Evolutionary conservation across 2,113 vertebrate species (phyloP).

Genomic region (Polyodon spathula): DNA sequence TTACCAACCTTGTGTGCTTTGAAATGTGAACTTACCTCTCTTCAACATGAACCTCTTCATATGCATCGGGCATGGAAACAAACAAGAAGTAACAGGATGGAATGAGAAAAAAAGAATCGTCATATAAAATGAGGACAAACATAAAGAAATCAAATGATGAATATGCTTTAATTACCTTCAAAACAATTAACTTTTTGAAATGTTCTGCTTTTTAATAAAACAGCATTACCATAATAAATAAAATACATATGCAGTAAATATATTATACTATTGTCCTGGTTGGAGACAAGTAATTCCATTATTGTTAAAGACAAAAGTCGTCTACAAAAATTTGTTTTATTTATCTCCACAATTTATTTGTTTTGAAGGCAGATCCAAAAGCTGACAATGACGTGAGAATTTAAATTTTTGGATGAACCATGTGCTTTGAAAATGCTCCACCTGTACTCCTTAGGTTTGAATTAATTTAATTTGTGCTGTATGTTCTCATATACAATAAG

Average conservation of each 20-base stretch:
- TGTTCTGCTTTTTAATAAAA: neutral
- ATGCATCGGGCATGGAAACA: conserved; percentile 51
- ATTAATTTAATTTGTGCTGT: too few species aligned
- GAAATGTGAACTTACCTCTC: conserved; percentile 44
- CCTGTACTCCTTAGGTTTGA: too few species aligned
- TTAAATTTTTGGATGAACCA: too few species aligned
- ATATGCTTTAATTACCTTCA: neutral
- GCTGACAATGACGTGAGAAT: too few species aligned
- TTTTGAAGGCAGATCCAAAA: too few species aligned
- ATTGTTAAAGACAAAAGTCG: too few species aligned
- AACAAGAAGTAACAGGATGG: conserved; percentile 50
- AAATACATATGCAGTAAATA: neutral
- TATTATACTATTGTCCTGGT: too few species aligned
- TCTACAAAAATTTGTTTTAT: too few species aligned
- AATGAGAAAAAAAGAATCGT: conserved; percentile 22
- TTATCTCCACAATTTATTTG: too few species aligned
- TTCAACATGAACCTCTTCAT: conserved; percentile 54
- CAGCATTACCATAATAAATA: neutral
- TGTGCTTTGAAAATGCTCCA: too few species aligned
- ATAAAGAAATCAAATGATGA: neutral
- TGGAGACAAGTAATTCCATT: too few species aligned
- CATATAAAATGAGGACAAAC: neutral
- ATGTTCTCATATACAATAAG: too few species aligned
- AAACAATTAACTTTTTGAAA: neutral
- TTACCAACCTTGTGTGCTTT: conserved; percentile 13